Conservation (phyloP, 2,888 invertebrate genomes). For the Galerucella calmariensis region DNA sequence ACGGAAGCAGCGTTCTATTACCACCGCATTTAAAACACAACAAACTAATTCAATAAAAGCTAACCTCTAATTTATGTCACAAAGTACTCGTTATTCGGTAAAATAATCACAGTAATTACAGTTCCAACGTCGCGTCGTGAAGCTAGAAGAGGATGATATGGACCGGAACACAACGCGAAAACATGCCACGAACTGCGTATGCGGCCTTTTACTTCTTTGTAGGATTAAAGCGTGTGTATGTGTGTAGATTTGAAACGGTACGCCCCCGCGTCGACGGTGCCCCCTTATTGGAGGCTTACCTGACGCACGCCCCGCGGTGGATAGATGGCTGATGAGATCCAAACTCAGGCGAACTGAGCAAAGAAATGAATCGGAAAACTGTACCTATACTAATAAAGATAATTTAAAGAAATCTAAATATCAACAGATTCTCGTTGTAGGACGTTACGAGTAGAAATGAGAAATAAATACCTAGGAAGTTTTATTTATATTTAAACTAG, state of each 20-base stretch:
- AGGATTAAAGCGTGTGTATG: conserved; percentile 11
- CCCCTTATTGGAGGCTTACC: conserved; percentile 54
- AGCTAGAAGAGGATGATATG: conserved; percentile 23
- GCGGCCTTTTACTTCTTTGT: conserved; percentile 36
- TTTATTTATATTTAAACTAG: too few relatives aligned
- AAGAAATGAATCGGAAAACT: neutral
- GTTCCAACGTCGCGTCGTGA: conserved; percentile 36
- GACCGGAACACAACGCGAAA: conserved; percentile 45
- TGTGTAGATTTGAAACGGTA: conserved; percentile 40
- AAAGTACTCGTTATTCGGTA: conserved; percentile 57
- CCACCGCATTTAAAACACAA: conserved; percentile 52
- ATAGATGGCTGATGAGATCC: conserved; percentile 31
- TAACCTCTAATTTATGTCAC: conserved; percentile 58
- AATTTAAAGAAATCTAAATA: neutral
- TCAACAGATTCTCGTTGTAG: too few relatives aligned
- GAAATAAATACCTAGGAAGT: too few relatives aligned
- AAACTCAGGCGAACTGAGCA: conserved; percentile 4
- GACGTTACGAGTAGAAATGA: too few relatives aligned
- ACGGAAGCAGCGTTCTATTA: conserved; percentile 26
- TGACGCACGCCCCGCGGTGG: conserved; percentile 52
- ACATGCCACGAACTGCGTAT: conserved; percentile 37
- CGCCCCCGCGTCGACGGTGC: conserved; percentile 52
- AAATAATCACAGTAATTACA: conserved; percentile 57
- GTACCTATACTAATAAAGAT: neutral
- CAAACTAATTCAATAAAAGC: conserved; percentile 54